Conservation (phyloP, 2,888 invertebrate species). For the Tetrapedia diversipes region DNA sequence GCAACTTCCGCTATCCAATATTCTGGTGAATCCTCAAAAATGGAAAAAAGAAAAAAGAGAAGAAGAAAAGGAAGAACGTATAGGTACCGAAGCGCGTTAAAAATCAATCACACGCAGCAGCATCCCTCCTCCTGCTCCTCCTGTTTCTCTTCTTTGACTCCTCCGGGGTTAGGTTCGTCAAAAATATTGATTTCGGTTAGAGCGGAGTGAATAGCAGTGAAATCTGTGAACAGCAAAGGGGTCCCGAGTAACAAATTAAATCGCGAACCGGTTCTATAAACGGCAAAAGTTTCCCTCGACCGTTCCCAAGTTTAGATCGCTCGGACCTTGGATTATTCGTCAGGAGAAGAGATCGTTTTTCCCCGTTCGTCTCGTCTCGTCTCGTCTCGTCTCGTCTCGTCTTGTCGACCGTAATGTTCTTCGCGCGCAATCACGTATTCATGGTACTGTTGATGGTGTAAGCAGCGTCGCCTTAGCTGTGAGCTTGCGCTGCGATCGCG, state of each 20-base stretch:
- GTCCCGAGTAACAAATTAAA: not conserved
- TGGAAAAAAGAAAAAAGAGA: no score
- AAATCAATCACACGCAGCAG: slow-evolving; percentile 12
- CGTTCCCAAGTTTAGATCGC: slow-evolving; percentile 32
- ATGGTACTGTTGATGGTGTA: slow-evolving; percentile 45
- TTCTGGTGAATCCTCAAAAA: no score
- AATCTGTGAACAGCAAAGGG: not conserved
- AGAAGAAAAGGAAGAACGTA: not conserved
- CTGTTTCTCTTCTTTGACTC: no score
- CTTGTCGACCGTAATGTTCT: slow-evolving; percentile 42
- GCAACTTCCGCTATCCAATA: no score
- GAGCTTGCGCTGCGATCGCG: slow-evolving; percentile 72
- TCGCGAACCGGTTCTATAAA: not conserved
- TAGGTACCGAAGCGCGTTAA: not conserved
- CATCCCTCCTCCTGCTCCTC: not conserved
- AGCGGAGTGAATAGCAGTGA: not conserved
- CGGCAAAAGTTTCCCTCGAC: slow-evolving; percentile 22
- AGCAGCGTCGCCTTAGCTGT: slow-evolving; percentile 55
- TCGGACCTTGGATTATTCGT: slow-evolving; percentile 51
- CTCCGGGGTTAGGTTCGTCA: no score
- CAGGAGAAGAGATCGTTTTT: slow-evolving; percentile 29
- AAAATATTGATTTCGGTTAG: slow-evolving; percentile 48
- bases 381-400: slow-evolving; percentile 43
- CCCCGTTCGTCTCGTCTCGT: slow-evolving; percentile 46
- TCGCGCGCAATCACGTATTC: slow-evolving; percentile 52